Evolutionary conservation across 30 jellyfish, hydroid and myxozoan genomes (phyloP).

Genomic region (Aurelia sp.): DNA sequence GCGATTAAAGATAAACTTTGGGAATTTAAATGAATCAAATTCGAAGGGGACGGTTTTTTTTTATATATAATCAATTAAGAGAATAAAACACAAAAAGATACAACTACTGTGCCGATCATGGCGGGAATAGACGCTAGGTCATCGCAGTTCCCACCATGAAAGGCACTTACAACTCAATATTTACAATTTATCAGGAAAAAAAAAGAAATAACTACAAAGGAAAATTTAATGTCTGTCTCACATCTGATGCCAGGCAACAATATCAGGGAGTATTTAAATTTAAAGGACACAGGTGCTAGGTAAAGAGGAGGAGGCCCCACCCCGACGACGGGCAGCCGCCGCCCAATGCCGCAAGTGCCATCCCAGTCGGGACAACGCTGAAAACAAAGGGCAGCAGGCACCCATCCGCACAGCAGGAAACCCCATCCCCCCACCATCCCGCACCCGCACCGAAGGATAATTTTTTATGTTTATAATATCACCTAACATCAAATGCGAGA

Average conservation of each 20-base stretch:
- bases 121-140: no score
- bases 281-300: background rate
- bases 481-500: slow-evolving; percentile 15
- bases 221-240: slow-evolving; percentile 20
- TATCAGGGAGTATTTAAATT: slow-evolving; percentile 9
- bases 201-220: background rate
- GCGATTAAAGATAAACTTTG: no score
- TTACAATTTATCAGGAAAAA: background rate
- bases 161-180: slow-evolving; percentile 21
- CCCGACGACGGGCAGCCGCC: background rate
- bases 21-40: no score
- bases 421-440: no score
- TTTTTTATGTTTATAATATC: background rate
- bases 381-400: background rate
- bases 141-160: slow-evolving; percentile 8
- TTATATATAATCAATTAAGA: background rate
- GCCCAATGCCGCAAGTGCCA: background rate
- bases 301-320: background rate
- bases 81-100: background rate
- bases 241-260: slow-evolving; percentile 9
- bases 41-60: background rate
- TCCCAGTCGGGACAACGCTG: background rate
- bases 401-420: background rate
- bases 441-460: background rate
- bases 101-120: slow-evolving; percentile 1